Base-by-base conservation (phyloP, 2,113 vertebrate genomes). In the Dipodomys stephensi region DNA sequence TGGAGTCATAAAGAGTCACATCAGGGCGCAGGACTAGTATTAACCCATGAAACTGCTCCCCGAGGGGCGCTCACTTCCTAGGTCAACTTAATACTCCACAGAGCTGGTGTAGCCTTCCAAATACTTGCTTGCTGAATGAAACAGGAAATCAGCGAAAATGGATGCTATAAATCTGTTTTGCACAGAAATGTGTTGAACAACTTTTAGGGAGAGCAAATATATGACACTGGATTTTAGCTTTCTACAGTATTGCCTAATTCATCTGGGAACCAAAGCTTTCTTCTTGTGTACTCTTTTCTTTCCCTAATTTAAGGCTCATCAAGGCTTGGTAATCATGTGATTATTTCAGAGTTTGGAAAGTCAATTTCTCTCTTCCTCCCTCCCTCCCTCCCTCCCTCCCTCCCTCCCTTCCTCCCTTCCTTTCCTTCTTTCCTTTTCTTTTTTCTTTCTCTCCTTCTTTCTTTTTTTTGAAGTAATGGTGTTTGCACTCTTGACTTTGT, bases 101-200 rank as follows among this genome's bases (percentile, higher is more conserved):
- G 69, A 94, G 78, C 88, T 80, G 49, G 32, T 87, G 91, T 46
- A 92, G 81, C 39, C 89, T 96, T 94, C 82, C 87, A 94, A 93
- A 94, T 71, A 64, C 83, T 91, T 80, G 30, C 49, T 69, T 71
- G 20, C 95, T 90, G 79, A 91, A 88, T 88, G 84, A 93, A 95
- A 95, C 96, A 97, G 95, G 91, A 96, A 97, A 95, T 96, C 82
- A 87, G 92, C 90, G 84, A 92, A 96, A 96, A 96, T 96, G 73
- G 87, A 93, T 77, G 71, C 62, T 91, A 91, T 96, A 95, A 96
- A 97, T 96, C 94, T 96, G 78, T 93, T 82, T 78, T 82, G 76
- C 83, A 76, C 27, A 95, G 73, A 91, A 96, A 95, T 93, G 87
- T 95, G 73, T 95, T 90, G 88, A 97, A 97, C 64, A 91, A 81